Conservation (phyloP, 1,140 invertebrate genomes). For the Drosophila kepulauana region DNA sequence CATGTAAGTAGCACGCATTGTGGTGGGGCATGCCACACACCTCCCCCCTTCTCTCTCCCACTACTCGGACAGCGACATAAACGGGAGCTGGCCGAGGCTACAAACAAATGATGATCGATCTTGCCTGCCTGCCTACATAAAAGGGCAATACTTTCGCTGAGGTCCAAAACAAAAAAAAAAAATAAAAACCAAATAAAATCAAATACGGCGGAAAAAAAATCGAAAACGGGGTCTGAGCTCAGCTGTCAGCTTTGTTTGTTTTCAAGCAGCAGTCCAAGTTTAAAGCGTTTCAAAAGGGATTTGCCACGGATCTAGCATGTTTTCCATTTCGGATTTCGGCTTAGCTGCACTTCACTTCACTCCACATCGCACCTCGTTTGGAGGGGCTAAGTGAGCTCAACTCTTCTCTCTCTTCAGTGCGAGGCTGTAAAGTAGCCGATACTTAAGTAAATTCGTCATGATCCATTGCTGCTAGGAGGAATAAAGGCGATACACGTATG, state of each 20-base stretch:
- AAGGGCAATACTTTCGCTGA: slow-evolving; percentile 73
- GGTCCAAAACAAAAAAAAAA: slow-evolving; percentile 4
- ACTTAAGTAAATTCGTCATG: slow-evolving; percentile 2
- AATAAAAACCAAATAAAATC: background rate
- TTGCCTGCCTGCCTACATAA: slow-evolving; percentile 51
- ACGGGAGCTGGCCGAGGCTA: slow-evolving; percentile 71
- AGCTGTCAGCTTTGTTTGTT: slow-evolving; percentile 82
- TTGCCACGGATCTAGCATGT: slow-evolving; percentile 77
- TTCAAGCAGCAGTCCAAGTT: slow-evolving; percentile 63
- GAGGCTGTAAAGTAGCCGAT: slow-evolving; percentile 9
- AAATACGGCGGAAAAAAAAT: slow-evolving; percentile 7
- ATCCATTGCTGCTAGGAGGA: background rate
- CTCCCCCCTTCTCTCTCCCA: background rate
- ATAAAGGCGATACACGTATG: background rate
- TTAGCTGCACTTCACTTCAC: slow-evolving; percentile 45
- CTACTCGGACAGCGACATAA: slow-evolving; percentile 50
- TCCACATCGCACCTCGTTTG: slow-evolving; percentile 23
- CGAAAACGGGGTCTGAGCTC: slow-evolving; percentile 34
- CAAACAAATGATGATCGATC: slow-evolving; percentile 82
- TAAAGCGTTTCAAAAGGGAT: slow-evolving; percentile 79
- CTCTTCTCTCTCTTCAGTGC: background rate
- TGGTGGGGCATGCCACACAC: slow-evolving; percentile 12
- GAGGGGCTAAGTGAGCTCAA: slow-evolving; percentile 3
- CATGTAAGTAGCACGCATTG: slow-evolving; percentile 83
- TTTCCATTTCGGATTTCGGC: slow-evolving; percentile 53